Evolutionary conservation across 2,797 vertebrate species (phyloP), one percentile per base, ranked within the genome.

Genomic region (Coilia nasus): DNA sequence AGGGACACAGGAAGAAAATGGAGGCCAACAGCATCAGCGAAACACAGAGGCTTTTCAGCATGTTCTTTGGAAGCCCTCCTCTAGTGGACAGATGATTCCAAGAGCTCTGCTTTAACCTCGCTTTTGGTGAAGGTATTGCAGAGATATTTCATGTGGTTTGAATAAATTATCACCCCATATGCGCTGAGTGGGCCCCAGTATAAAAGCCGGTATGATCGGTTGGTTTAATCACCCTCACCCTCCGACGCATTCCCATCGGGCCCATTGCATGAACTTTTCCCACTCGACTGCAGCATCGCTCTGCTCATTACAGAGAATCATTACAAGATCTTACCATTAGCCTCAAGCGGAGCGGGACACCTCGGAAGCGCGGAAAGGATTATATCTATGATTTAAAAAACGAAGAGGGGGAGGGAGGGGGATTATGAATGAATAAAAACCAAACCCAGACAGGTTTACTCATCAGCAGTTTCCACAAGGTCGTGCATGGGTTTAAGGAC

Each of bases 401-500:
- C 35, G 6, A 7, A 14, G 50, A 7, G 50, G 50, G 50, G 2
- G 50, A 9, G 50, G 50, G 50, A 1, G 50, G 50, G 50, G 50
- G 50, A 25, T 78, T 31, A 78, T 78, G 71, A 78, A 78, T 78
- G 71, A 78, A 44, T 78, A 78, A 78, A 78, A 31, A 78, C 71
- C 19, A 78, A 44, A 78, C 1, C 71, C 31, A 78, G 71, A 31
- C 71, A 44, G 71, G 71, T 44, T 78, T 14, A 17, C 28, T 41
- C 71, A 41, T 78, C 71, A 78, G 71, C 71, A 78, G 25, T 78
- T 17, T 17, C 60, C 67, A 5, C 71, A 78, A 78, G 71, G 71
- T 78, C 71, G 10, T 35, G 28, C 15, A 12, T 35, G 28, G 31
- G 59, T 67, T 83, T 64, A 11, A 83, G 41, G 71, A 78, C 71